Conservation (phyloP, 2,888 invertebrate genomes). For the Allygus modestus region DNA sequence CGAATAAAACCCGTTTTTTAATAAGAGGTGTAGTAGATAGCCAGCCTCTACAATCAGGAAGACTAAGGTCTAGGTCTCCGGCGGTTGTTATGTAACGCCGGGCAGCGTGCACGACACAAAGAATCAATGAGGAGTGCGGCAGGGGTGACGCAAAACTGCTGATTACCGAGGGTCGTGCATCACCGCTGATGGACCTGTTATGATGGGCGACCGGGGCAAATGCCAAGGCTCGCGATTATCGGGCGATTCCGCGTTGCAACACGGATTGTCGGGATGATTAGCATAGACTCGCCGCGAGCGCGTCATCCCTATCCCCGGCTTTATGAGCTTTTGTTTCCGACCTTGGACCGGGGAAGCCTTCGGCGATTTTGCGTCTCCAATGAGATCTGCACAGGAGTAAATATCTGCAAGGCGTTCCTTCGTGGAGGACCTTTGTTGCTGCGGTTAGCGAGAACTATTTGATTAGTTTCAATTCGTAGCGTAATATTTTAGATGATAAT, state of each 20-base stretch:
- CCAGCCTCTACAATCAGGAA: neutral
- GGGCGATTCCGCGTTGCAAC: slow-evolving; percentile 46
- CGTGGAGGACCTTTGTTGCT: neutral
- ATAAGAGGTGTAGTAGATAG: no score
- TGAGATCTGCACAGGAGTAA: neutral
- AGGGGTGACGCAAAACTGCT: neutral
- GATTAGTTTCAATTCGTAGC: no score
- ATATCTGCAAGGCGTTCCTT: no score
- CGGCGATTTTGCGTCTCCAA: neutral
- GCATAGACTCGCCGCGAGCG: slow-evolving; percentile 2
- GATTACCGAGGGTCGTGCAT: no score
- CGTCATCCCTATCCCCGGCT: neutral
- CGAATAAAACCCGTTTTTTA: no score
- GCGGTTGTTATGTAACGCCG: neutral
- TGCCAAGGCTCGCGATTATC: slow-evolving; percentile 40
- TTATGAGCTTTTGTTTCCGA: slow-evolving; percentile 41
- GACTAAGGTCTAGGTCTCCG: neutral
- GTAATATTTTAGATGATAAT: no score
- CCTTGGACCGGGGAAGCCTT: slow-evolving; percentile 14
- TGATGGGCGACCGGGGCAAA: slow-evolving; percentile 39
- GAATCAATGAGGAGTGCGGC: neutral
- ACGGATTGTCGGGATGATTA: slow-evolving; percentile 22
- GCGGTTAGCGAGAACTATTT: no score
- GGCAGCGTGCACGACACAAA: neutral
- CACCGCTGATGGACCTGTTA: no score